phyloP scores from a whole-genome alignment of 2,888 invertebrate species.

The Agelastica alni region DNA sequence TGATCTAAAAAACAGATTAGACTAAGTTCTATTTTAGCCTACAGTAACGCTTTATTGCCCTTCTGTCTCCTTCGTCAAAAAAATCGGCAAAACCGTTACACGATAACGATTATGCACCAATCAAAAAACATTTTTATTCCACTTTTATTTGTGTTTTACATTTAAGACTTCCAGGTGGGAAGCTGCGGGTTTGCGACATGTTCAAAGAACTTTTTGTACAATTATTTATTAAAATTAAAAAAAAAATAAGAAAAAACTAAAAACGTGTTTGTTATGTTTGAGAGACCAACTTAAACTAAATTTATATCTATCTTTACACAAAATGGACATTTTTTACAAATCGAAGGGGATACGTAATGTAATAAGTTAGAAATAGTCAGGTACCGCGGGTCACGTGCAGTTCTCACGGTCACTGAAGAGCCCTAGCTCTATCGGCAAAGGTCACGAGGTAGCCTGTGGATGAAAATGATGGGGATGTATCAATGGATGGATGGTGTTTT shows the following conservation, averaged over 20 bases:
- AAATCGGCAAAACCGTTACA: conserved; percentile 40
- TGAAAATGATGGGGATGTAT: conserved; percentile 25
- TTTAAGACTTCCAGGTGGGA: conserved; percentile 29
- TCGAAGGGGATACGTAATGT: conserved; percentile 58
- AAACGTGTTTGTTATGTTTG: conserved; percentile 36
- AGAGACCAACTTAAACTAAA: conserved; percentile 56
- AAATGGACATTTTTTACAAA: conserved; percentile 60
- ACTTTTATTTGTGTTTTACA: conserved; percentile 12
- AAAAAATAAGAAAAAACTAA: conserved; percentile 20
- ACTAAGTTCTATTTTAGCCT: conserved; percentile 50
- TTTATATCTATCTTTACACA: conserved; percentile 60
- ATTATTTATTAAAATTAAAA: conserved; percentile 35
- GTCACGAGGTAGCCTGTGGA: conserved; percentile 51
- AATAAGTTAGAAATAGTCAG: conserved; percentile 54
- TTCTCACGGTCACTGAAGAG: conserved; percentile 49
- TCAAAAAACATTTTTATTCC: conserved; percentile 10
- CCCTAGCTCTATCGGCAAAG: conserved; percentile 42
- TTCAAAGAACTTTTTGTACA: conserved; percentile 45
- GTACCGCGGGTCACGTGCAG: conserved; percentile 50
- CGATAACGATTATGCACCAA: conserved; percentile 38
- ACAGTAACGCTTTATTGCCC: conserved; percentile 51
- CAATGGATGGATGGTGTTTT: conserved; percentile 23
- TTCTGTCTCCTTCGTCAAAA: conserved; percentile 40
- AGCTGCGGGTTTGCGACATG: conserved; percentile 35
- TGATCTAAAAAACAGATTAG: conserved; percentile 49